Base-by-base conservation (phyloP, 2,797 vertebrate species). In the Cercopithecus hamlyni region DNA sequence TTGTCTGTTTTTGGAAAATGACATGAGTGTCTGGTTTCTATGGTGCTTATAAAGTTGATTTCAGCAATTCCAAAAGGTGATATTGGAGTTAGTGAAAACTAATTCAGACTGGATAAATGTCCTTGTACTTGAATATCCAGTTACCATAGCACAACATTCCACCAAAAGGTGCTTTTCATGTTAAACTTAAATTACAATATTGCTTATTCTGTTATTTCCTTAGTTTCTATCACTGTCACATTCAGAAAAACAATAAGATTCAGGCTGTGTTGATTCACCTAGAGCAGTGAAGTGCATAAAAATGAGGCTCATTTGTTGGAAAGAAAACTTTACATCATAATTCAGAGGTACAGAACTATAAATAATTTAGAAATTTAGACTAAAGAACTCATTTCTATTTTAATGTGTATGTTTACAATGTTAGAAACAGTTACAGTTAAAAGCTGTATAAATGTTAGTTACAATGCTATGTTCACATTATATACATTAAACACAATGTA, bases 191-290 rank as follows among this genome's bases (percentile, higher is more conserved):
- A 77, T 17, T 80, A 5, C 6, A 77, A 1, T 12, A n/a, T 93
- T 97, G 19, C n/a, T 95, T 97, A 61, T 93, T 88, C 45, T 41
- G 2, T 85, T 75, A 93, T 24, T 91, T 93, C 22, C 72, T 72
- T 55, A 84, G n/a, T 92, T 33, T 4, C 77, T 73, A 30, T 94
- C 75, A 91, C 9, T 61, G 26, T 61, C 27, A 86, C 43, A 88
- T 48, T 1, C 12, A 11, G 36, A 2, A 93, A 75, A 96, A 39
- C 19, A 77, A 57, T 72, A 30, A 33, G 19, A 88, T 20, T 1
- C 50, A 41, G 27, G 5, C 36, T 93, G 30, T 58, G 41, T 81
- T 86, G 82, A 89, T n/a, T n/a, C 19, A 83, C 55, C 7, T 81
- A 93, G 19, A 89, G 10, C 14, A 85, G 9, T 90, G 73, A 81